Percentiles rank a stretch among this genome's conserved stretches.
Conservation (phyloP, 2,888 invertebrate genomes). For the Hyles lineata region DNA sequence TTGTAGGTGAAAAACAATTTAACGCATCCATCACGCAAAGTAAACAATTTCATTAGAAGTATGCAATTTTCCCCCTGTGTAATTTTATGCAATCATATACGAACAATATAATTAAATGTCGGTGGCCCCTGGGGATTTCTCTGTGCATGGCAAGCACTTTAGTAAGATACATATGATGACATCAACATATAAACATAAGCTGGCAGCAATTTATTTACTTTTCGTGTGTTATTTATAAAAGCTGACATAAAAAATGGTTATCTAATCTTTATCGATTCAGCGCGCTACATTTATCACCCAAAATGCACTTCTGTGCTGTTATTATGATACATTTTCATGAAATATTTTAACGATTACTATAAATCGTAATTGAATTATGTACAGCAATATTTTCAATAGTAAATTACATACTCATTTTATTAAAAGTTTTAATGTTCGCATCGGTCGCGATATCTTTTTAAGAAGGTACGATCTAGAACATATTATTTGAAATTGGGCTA, state of each 20-base stretch:
- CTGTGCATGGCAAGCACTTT: not conserved
- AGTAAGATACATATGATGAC: not conserved
- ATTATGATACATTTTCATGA: conserved; percentile 10
- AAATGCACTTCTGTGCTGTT: conserved; percentile 7
- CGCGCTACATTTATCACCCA: conserved; percentile 2
- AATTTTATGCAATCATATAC: not conserved
- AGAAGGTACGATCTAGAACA: not conserved
- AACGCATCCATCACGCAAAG: not conserved
- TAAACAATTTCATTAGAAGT: not conserved
- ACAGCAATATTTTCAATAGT: not conserved
- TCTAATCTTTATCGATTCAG: conserved; percentile 30
- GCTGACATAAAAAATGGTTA: conserved; percentile 28
- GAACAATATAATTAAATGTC: not conserved
- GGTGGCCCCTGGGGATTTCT: not conserved
- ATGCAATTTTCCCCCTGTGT: conserved; percentile 12
- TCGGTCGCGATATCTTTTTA: not conserved
- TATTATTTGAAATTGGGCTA: conserved; percentile 2
- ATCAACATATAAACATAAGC: not conserved
- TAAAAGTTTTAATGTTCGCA: not conserved
- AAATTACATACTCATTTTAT: not conserved
- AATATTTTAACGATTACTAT: not conserved
- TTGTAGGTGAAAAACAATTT: too few relatives aligned
- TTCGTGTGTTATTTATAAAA: conserved; percentile 1
- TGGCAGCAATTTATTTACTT: not conserved
- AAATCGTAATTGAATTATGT: not conserved